Percentiles rank a stretch among this genome's conserved stretches.
Evolutionary conservation across 2,888 invertebrate genomes (phyloP).

Genomic region (Acleris literana): DNA sequence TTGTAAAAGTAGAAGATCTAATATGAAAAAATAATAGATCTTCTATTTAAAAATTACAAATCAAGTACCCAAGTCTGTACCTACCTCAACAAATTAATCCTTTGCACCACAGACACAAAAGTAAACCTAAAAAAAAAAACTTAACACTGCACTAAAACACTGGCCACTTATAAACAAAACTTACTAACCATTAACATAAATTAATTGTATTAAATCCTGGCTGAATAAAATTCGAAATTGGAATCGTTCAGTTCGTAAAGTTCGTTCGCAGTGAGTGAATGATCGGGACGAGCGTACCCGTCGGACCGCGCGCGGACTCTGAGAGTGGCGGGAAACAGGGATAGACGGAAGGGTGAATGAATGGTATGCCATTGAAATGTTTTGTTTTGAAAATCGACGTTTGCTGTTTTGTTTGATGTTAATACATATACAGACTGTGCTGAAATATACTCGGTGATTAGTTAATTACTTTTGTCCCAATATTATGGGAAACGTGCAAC

Average conservation of each 20-base stretch:
- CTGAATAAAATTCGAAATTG: constrained; percentile 11
- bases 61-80: neutral
- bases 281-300: constrained; percentile 61
- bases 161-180: constrained; percentile 4
- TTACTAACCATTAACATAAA: neutral
- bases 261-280: constrained; percentile 44
- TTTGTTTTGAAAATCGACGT: constrained; percentile 10
- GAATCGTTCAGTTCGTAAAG: constrained; percentile 41
- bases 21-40: no score
- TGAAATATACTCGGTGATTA: neutral
- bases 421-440: neutral
- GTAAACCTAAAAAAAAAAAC: constrained; percentile 1
- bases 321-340: constrained; percentile 44
- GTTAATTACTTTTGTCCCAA: no score
- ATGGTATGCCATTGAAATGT: constrained; percentile 26
- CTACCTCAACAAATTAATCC: constrained; percentile 11
- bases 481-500: no score
- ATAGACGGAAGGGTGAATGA: constrained; percentile 41
- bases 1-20: no score
- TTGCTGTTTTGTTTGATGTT: neutral
- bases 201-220: constrained; percentile 1
- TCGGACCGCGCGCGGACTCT: constrained; percentile 62
- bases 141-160: constrained; percentile 13
- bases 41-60: neutral
- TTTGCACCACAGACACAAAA: constrained; percentile 2